Conservation (phyloP, 2,888 invertebrate species). For the Trichogramma dendrolimi region DNA sequence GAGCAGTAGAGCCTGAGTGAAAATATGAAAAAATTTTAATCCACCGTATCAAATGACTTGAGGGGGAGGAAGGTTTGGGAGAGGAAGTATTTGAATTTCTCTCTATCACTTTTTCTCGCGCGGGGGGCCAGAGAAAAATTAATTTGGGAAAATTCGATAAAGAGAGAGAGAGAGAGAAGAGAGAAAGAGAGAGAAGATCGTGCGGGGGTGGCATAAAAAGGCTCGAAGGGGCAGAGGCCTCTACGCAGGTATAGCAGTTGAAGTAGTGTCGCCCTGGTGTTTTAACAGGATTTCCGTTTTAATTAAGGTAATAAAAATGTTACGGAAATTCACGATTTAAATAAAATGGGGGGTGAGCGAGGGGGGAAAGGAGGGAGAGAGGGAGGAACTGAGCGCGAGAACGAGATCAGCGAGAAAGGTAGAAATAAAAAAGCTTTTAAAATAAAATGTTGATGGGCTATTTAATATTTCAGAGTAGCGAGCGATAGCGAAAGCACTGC, state of each 20-base stretch:
- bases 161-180: conserved; percentile 17
- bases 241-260: too few species aligned
- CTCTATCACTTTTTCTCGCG: conserved; percentile 8
- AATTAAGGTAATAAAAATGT: conserved; percentile 27
- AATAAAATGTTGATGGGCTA: conserved; percentile 26
- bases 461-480: conserved; percentile 21
- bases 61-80: neutral
- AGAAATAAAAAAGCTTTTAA: conserved; percentile 28
- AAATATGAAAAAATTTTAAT: conserved; percentile 10
- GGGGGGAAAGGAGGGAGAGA: too few species aligned
- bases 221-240: neutral
- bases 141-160: conserved; percentile 21
- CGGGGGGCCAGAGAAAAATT: conserved; percentile 18
- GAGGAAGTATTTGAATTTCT: too few species aligned
- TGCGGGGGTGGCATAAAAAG: neutral
- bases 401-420: too few species aligned
- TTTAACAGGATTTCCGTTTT: conserved; percentile 26
- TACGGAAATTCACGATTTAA: conserved; percentile 22
- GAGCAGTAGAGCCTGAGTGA: neutral
- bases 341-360: conserved; percentile 19
- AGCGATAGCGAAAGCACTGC: neutral
- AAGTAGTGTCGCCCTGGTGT: conserved; percentile 9
- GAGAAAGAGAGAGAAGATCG: neutral
- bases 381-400: too few species aligned
- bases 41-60: conserved; percentile 10